These are phyloP conservation scores for Melanostoma mellinum DNA, from an alignment of 2,888 invertebrate genomes.

Conservation along the genomic window DNA sequence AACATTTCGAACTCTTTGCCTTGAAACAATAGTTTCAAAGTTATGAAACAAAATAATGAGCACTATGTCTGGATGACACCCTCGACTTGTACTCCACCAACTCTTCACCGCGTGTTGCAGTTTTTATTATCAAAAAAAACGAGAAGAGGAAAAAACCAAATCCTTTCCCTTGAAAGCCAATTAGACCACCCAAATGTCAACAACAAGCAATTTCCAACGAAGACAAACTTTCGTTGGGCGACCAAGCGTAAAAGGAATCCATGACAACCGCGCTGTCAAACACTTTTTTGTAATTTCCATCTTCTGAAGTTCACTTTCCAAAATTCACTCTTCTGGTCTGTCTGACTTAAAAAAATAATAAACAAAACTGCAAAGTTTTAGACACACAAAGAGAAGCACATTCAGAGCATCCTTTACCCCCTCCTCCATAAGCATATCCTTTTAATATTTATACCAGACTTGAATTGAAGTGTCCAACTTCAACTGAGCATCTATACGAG, in stretches of 20 bases:
- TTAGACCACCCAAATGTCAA: slow-evolving; percentile 16
- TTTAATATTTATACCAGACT: slow-evolving; percentile 47
- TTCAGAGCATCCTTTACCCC: slow-evolving; percentile 10
- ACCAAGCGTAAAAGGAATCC: not conserved
- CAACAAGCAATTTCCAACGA: slow-evolving; percentile 6
- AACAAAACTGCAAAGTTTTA: slow-evolving; percentile 7
- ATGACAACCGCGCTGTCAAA: slow-evolving; percentile 36
- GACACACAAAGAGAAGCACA: slow-evolving; percentile 6
- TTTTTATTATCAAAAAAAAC: not conserved
- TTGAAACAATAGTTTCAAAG: no score
- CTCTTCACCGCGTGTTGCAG: not conserved
- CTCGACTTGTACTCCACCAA: not conserved
- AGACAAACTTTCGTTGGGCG: slow-evolving; percentile 12
- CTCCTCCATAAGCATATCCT: not conserved
- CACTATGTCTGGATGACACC: slow-evolving; percentile 1
- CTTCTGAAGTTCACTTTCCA: slow-evolving; percentile 22
- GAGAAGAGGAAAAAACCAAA: no score
- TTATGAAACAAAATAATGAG: no score
- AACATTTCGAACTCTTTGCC: no score
- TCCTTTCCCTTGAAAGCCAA: not conserved
- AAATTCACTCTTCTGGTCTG: not conserved
- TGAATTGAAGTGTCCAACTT: slow-evolving; percentile 41
- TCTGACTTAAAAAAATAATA: not conserved
- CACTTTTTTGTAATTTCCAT: slow-evolving; percentile 39
- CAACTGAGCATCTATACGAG: slow-evolving; percentile 40